Evolutionary conservation across 2,797 vertebrate genomes (phyloP).

Genomic region (Acropternis orthonyx): DNA sequence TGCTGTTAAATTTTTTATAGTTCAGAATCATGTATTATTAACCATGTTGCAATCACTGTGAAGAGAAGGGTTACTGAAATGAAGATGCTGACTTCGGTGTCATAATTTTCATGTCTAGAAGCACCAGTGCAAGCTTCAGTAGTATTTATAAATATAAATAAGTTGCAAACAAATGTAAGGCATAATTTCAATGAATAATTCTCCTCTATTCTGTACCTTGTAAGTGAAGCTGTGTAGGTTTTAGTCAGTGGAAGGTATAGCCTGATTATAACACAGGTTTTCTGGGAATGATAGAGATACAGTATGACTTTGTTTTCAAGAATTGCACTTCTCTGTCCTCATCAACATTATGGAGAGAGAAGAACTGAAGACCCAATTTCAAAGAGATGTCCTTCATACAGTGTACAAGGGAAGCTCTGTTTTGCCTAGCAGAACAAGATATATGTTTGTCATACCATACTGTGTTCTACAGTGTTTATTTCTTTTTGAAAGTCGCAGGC

Average conservation of each 20-base stretch:
- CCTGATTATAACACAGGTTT: not conserved
- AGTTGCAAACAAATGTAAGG: not conserved
- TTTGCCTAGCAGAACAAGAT: not conserved
- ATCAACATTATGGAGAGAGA: not conserved
- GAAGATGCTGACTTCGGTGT: not conserved
- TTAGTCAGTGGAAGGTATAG: not conserved
- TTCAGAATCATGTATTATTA: conserved; percentile 5
- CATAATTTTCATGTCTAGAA: not conserved
- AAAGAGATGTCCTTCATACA: not conserved
- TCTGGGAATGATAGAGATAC: not conserved
- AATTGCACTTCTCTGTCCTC: not conserved
- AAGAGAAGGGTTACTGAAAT: not conserved
- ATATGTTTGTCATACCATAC: not conserved
- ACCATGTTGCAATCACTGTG: not conserved
- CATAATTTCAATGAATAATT: not conserved
- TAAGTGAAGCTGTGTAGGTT: not conserved
- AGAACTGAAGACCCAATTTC: not conserved
- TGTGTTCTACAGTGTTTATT: not conserved
- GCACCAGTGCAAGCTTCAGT: not conserved
- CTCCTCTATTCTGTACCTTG: not conserved
- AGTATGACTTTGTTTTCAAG: not conserved
- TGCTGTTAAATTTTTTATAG: not conserved
- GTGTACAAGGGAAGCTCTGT: not conserved
- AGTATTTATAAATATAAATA: not conserved
- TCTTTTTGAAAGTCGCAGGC: not conserved